Evolutionary conservation across 2,113 vertebrate species (phyloP).

Genomic region (Myiopsitta monachus): DNA sequence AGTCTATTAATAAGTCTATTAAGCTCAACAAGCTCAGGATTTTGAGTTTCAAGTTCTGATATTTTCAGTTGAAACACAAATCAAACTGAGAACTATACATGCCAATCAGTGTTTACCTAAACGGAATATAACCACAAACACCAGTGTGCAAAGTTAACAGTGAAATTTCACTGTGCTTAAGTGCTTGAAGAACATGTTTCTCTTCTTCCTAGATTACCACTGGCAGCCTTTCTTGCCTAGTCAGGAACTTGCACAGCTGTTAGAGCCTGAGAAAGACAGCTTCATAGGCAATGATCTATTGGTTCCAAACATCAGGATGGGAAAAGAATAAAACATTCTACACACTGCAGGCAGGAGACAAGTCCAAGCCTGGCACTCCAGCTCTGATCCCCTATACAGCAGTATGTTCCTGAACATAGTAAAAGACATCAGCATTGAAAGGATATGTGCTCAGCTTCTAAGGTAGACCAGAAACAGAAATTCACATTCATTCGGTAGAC

Average conservation of each 20-base stretch:
- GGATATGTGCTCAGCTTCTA: neutral
- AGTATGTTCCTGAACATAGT: accelerated
- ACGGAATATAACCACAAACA: conserved; percentile 11
- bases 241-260: neutral
- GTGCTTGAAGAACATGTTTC: neutral
- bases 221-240: neutral
- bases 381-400: accelerated
- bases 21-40: neutral
- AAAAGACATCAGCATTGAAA: neutral
- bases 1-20: neutral
- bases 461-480: neutral
- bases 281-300: neutral
- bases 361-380: neutral
- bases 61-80: neutral
- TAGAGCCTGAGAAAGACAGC: neutral
- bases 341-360: neutral
- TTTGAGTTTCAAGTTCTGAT: neutral
- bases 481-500: neutral
- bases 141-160: neutral
- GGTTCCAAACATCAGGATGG: neutral
- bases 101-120: neutral
- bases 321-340: neutral
- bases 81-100: accelerated
- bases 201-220: neutral
- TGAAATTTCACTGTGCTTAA: neutral